Evolutionary conservation across 1,140 invertebrate genomes (phyloP), one percentile per base, ranked within the genome.

Genomic region (Diabrotica undecimpunctata): DNA sequence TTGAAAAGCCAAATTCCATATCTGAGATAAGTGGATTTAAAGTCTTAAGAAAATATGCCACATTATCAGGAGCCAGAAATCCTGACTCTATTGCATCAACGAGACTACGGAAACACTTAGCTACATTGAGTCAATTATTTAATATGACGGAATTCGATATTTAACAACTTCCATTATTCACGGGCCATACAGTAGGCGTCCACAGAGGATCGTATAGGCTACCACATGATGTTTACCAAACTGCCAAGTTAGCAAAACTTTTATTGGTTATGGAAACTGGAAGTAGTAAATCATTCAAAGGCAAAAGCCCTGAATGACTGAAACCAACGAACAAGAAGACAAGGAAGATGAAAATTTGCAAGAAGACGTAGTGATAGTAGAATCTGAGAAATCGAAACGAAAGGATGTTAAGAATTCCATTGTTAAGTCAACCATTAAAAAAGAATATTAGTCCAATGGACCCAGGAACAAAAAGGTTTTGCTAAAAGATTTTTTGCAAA

Each of bases 211-310:
- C 39, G 7, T 73, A 70, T 63, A 61, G 75, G 61, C 57, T 75
- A 50, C 73, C 74, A n/a, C 65, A 75, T 62, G 72, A 75, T 67
- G 38, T 76, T 7, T 72, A 70, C 52, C 72, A 74, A 66, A 72
- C 73, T 5, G 70, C 72, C 35, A 77, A 74, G 66, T 71, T 77
- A 61, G 73, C 76, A 3, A 78, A 79, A 66, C 64, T 78, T 8
- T 66, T 79, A 7, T 39, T 78, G 0, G 54, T 78, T 14, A 77
- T 78, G 74, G 78, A 78, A 70, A 70, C 71, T 61, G 75, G 76
- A 5, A 64, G 71, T 66, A 73, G 69, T 57, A 70, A 68, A 39
- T 7, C 62, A 55, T 77, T 52, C 55, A 75, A 70, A 73, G 73
- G 71, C n/a, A 77, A 78, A 69, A 58, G 66, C n/a, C n/a, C n/a